Evolutionary conservation across 2,113 vertebrate species (phyloP).

Genomic region (Chaetura pelagica): DNA sequence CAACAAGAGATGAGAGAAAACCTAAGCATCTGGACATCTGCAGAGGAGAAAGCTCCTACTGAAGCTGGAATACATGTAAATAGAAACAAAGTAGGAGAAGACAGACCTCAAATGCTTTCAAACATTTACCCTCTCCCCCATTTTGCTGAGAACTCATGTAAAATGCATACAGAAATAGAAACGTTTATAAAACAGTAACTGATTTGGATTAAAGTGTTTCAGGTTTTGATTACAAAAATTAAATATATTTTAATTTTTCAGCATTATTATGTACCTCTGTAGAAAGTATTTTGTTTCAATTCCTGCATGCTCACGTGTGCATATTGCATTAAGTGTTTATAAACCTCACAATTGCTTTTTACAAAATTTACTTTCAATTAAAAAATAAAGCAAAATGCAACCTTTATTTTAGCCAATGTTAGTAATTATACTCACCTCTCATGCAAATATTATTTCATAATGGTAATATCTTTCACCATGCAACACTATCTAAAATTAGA

Average conservation of each 20-base stretch:
- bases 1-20: background rate
- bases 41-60: background rate
- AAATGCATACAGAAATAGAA: background rate
- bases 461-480: background rate
- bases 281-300: background rate
- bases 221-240: background rate
- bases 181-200: background rate
- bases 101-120: background rate
- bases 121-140: background rate
- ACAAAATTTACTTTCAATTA: constrained; percentile 26
- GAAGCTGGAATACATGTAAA: background rate
- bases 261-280: background rate
- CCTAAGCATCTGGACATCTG: background rate
- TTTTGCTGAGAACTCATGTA: background rate
- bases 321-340: background rate
- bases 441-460: background rate
- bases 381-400: background rate
- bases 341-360: background rate
- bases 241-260: background rate
- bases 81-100: background rate
- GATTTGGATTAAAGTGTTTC: background rate
- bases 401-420: constrained; percentile 37
- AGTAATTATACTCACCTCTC: constrained; percentile 30
- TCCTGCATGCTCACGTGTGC: background rate
- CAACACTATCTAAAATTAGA: constrained; percentile 23